Evolutionary conservation across 2,888 invertebrate genomes (phyloP), one percentile per base, ranked within the genome.

Genomic region (Synanthedon myopaeformis): DNA sequence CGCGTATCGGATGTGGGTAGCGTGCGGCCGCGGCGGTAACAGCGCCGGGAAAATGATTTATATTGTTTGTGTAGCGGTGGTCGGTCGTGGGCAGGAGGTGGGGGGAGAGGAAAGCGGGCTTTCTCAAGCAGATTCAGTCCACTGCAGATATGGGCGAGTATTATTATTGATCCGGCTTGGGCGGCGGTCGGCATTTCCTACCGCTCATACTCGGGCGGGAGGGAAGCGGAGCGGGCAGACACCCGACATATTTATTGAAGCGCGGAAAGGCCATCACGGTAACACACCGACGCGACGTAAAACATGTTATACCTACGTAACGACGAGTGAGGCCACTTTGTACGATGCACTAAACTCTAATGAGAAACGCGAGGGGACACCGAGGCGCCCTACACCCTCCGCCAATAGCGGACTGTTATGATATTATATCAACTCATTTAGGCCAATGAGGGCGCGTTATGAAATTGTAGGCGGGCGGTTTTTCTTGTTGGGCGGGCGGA

Each of bases 381-480:
- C 78, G 78, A 74, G 70, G 72, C 64, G 67, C 68, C 74, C 65
- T 70, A 57, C 62, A 70, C 71, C 72, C 74, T 80, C 82, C 74
- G 65, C 90, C 90, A 89, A 89, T 89, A 81, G 82, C 74, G 69
- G 70, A 66, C 63, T 84, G 88, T 88, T 90, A 90, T 90, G 90
- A 90, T 90, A 90, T 90, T 89, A 90, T 90, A 90, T 89, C 88
- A 88, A 72, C 67, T 79, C 77, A 82, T 83, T 78, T 80, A 79
- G 71, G 71, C 88, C 88, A 87, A 90, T 90, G 76, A 84, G 75
- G 61, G 77, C 70, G 70, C 79, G 86, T 84, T 86, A 88, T 88
- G 88, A 88, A 81, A 88, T 89, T 88, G 82, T 80, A 79, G 86
- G 86, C 86, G 87, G 83, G 78, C 79, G 76, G 73, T 58, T 75